These are phyloP conservation scores for Pogonophryne albipinna DNA, from an alignment of 2,797 vertebrate species.

Conservation along the genomic window DNA sequence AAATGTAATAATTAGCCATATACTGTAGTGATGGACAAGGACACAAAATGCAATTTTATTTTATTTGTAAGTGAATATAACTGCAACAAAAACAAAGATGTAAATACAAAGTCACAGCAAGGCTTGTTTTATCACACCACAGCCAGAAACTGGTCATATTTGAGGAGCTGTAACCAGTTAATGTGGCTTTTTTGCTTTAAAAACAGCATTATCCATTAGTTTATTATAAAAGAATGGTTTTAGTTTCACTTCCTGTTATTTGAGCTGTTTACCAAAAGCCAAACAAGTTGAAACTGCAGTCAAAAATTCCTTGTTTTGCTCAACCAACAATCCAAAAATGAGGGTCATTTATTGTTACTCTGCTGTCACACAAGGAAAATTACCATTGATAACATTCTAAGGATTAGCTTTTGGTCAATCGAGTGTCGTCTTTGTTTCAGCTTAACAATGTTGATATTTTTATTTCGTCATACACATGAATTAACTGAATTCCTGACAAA, in stretches of 20 bases:
- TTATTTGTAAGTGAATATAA: neutral
- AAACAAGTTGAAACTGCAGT: no score
- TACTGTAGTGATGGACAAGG: constrained; percentile 27
- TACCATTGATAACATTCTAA: no score
- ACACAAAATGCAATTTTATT: neutral
- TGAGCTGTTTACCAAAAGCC: neutral
- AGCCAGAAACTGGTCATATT: neutral
- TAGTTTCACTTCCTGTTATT: neutral
- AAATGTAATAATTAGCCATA: constrained; percentile 56
- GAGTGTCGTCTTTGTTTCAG: no score
- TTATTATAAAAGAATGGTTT: neutral
- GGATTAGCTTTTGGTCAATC: no score
- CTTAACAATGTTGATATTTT: neutral
- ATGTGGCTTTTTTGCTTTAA: neutral
- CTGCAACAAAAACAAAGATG: neutral
- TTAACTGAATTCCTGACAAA: neutral
- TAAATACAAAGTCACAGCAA: neutral
- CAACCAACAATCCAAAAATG: neutral
- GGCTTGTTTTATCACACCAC: neutral
- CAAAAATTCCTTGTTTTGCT: no score
- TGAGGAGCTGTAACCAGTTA: neutral
- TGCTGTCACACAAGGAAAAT: no score
- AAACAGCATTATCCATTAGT: neutral
- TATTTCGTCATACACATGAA: neutral
- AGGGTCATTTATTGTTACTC: no score